phyloP scores from a whole-genome alignment of 1,140 invertebrate species.

The Cryptotermes secundus region DNA sequence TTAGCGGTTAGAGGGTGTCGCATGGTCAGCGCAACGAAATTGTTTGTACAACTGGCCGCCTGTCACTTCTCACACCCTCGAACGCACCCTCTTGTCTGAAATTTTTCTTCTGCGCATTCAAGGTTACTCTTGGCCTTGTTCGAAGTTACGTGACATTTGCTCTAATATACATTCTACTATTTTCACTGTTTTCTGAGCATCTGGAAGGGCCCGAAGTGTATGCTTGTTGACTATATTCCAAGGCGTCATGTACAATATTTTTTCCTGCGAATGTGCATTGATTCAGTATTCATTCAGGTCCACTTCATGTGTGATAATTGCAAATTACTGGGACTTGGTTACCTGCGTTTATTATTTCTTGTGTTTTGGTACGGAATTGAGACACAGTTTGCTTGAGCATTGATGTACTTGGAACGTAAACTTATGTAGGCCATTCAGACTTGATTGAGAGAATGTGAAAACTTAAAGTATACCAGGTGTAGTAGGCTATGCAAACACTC shows the following conservation, averaged over 20 bases:
- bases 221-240: background rate
- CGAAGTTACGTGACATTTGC: no score
- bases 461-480: background rate
- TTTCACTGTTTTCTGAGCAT: background rate
- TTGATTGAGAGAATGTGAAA: constrained; percentile 17
- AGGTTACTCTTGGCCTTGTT: no score
- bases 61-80: no score
- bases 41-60: no score
- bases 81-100: no score
- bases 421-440: constrained; percentile 1
- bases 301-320: background rate
- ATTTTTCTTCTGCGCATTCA: no score
- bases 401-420: background rate
- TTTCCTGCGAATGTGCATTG: background rate
- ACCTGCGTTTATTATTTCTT: background rate
- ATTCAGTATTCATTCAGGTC: background rate
- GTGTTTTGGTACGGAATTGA: background rate
- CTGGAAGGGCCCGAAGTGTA: background rate
- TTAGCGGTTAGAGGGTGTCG: no score
- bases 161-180: background rate
- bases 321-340: background rate
- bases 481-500: constrained; percentile 13
- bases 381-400: background rate
- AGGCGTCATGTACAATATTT: background rate
- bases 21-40: no score